Percentiles rank a stretch among this genome's conserved stretches.
phyloP scores from a whole-genome alignment of 2,797 vertebrate genomes.

The Notolepis coatsorum region DNA sequence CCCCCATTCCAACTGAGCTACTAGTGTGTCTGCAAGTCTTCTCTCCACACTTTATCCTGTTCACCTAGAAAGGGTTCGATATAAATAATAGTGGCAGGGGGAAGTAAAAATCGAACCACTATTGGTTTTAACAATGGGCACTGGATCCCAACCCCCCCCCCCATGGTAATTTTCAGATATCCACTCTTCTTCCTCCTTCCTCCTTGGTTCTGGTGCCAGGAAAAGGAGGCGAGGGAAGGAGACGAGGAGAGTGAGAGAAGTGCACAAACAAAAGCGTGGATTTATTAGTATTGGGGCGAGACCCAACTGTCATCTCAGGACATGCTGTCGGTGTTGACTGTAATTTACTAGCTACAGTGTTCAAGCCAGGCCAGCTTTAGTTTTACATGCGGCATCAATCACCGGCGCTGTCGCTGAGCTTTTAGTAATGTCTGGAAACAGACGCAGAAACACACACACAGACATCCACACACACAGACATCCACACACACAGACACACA shows the following conservation, averaged over 20 bases:
- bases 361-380: slow-evolving; percentile 57
- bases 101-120: slow-evolving; percentile 29
- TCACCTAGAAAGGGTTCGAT: not conserved
- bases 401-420: slow-evolving; percentile 44
- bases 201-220: slow-evolving; percentile 5
- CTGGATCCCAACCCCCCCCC: not conserved
- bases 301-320: slow-evolving; percentile 61
- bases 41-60: slow-evolving; percentile 9
- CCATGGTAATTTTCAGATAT: slow-evolving; percentile 17
- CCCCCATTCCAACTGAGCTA: slow-evolving; percentile 11
- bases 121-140: slow-evolving; percentile 22
- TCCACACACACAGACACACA: slow-evolving; percentile 8
- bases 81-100: slow-evolving; percentile 33
- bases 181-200: slow-evolving; percentile 29
- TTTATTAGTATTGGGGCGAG: slow-evolving; percentile 65
- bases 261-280: slow-evolving; percentile 58
- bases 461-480: slow-evolving; percentile 18
- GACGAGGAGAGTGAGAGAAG: slow-evolving; percentile 45
- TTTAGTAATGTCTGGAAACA: slow-evolving; percentile 48
- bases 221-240: slow-evolving; percentile 39
- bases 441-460: slow-evolving; percentile 3
- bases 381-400: slow-evolving; percentile 75
- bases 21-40: not conserved
- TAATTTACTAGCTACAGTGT: slow-evolving; percentile 65
- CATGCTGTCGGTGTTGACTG: slow-evolving; percentile 45